phyloP scores from a whole-genome alignment of 2,888 invertebrate genomes.

The Cephus nigrinus region DNA sequence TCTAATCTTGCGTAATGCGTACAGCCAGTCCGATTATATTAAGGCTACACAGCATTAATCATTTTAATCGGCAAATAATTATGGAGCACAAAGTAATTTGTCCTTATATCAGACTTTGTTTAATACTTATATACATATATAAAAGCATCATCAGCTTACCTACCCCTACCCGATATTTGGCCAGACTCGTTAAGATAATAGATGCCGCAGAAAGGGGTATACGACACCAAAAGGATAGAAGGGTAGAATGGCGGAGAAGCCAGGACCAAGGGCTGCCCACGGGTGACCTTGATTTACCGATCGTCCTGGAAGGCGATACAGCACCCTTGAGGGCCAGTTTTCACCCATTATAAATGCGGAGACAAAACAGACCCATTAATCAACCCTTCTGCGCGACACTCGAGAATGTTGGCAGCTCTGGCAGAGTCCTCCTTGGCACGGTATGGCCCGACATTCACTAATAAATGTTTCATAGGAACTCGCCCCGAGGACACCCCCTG shows the following conservation, averaged over 20 bases:
- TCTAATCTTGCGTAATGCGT: neutral
- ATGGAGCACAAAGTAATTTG: neutral
- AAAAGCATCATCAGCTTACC: neutral
- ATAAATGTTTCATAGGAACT: constrained; percentile 47
- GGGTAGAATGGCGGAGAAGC: neutral
- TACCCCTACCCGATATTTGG: neutral
- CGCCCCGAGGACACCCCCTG: constrained; percentile 25
- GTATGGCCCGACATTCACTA: constrained; percentile 35
- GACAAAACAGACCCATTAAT: constrained; percentile 37
- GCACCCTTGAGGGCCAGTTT: constrained; percentile 16
- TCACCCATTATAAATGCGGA: constrained; percentile 34
- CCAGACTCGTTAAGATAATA: neutral
- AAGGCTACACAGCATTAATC: neutral
- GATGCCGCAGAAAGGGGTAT: neutral
- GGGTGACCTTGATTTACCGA: neutral
- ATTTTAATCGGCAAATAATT: neutral
- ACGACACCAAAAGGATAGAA: neutral
- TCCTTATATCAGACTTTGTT: neutral
- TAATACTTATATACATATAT: neutral
- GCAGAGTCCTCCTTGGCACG: neutral
- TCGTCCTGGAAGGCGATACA: neutral
- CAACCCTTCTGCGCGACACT: constrained; percentile 34
- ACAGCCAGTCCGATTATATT: neutral
- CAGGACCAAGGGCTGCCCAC: neutral
- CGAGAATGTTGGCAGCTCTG: constrained; percentile 16